phyloP scores from a whole-genome alignment of 2,113 vertebrate species.

The Balaeniceps rex region DNA sequence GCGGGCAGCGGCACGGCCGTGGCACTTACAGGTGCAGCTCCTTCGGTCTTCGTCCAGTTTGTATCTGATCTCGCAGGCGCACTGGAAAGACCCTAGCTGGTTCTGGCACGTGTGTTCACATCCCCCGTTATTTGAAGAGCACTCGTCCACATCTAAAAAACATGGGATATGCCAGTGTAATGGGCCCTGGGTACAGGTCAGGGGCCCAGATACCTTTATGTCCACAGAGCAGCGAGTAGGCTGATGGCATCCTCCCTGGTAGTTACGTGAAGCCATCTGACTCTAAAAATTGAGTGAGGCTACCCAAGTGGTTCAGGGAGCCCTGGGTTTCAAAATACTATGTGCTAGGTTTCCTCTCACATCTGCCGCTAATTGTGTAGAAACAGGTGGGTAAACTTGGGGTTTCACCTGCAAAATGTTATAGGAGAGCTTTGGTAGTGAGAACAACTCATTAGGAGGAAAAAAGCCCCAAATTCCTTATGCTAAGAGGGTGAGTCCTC shows the following conservation, averaged over 20 bases:
- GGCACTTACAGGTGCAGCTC: constrained; percentile 84
- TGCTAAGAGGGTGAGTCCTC: neutral
- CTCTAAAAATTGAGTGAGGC: neutral
- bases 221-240: neutral
- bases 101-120: constrained; percentile 90
- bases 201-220: rapidly evolving
- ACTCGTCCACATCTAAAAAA: constrained; percentile 88
- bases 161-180: neutral
- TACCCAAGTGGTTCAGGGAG: neutral
- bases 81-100: constrained; percentile 86
- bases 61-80: constrained; percentile 81
- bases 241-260: neutral
- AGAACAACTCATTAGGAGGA: neutral
- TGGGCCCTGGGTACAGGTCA: rapidly evolving
- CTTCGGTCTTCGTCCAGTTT: constrained; percentile 80
- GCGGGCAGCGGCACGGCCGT: rapidly evolving
- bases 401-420: neutral
- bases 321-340: neutral
- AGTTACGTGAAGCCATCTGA: rapidly evolving
- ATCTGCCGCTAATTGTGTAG: neutral
- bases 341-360: neutral
- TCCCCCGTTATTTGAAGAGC: constrained; percentile 70
- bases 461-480: neutral
- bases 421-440: neutral
- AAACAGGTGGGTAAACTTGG: neutral